Conservation (phyloP, 2,888 invertebrate genomes). For the Epinotia demarniana region DNA sequence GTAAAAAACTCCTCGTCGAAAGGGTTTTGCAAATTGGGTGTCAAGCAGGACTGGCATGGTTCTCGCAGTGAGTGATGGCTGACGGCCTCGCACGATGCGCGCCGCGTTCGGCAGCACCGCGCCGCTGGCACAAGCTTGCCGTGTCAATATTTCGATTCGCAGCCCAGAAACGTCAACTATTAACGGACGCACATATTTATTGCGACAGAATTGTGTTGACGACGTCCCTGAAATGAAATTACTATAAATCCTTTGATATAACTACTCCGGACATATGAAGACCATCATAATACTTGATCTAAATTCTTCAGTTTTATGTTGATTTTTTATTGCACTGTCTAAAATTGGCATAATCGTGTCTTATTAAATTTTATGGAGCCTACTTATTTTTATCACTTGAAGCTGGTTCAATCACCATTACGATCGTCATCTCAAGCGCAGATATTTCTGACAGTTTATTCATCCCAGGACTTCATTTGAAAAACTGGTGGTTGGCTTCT, state of each 20-base stretch:
- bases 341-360: conserved; percentile 22
- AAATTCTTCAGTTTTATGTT: conserved; percentile 38
- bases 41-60: conserved; percentile 9
- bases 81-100: conserved; percentile 42
- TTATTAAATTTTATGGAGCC: conserved; percentile 34
- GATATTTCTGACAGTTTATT: conserved; percentile 23
- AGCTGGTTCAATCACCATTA: conserved; percentile 19
- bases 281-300: conserved; percentile 28
- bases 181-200: conserved; percentile 74
- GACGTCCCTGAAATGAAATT: conserved; percentile 67
- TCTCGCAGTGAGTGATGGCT: conserved; percentile 26
- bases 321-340: conserved; percentile 35
- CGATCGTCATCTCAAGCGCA: conserved; percentile 16
- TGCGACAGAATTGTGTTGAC: conserved; percentile 73
- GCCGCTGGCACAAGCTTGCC: conserved; percentile 74
- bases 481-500: background rate
- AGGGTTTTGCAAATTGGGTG: conserved; percentile 17
- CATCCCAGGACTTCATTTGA: background rate
- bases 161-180: conserved; percentile 79
- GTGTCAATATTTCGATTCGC: conserved; percentile 80
- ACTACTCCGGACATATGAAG: conserved; percentile 44
- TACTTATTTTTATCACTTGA: conserved; percentile 24
- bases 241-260: conserved; percentile 57
- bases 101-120: conserved; percentile 53
- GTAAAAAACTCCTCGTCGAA: background rate